A percentile compares a stretch with the other conserved stretches of the same genome.
These are phyloP conservation scores for Acronicta alni DNA, from an alignment of 2,888 invertebrate genomes.

Conservation along the genomic window DNA sequence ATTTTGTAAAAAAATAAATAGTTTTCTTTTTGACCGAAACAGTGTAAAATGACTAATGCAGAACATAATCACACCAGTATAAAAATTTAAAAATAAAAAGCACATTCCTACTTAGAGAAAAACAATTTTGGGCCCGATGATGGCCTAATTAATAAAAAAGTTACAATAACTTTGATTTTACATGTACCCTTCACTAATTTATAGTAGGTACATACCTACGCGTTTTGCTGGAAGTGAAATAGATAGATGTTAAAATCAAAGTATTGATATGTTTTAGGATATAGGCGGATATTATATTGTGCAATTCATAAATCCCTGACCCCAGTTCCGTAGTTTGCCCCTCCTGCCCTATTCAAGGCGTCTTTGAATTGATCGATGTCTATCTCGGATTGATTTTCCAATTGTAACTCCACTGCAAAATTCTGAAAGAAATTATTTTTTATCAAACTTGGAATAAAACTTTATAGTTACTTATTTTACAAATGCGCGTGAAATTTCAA, in stretches of 20 bases:
- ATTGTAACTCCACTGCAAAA: constrained; percentile 93
- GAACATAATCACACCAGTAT: constrained; percentile 48
- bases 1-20: constrained; percentile 66
- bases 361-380: constrained; percentile 92
- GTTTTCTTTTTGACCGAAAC: constrained; percentile 45
- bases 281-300: constrained; percentile 60
- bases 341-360: constrained; percentile 92
- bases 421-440: constrained; percentile 87
- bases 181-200: constrained; percentile 15
- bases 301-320: constrained; percentile 90
- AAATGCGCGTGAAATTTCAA: too few species aligned
- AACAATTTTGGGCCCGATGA: constrained; percentile 59
- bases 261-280: constrained; percentile 62
- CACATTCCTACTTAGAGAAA: constrained; percentile 48
- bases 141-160: constrained; percentile 56
- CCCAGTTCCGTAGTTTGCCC: constrained; percentile 95
- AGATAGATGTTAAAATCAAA: constrained; percentile 56
- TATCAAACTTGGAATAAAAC: too few species aligned
- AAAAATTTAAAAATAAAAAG: constrained; percentile 48
- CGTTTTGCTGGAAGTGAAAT: constrained; percentile 11
- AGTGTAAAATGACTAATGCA: constrained; percentile 48
- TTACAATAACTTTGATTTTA: constrained; percentile 59
- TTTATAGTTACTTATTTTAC: too few species aligned
- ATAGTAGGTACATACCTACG: too few species aligned
- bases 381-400: constrained; percentile 92